Evolutionary conservation across 2,113 vertebrate species (phyloP).

Genomic region (Lamprologus callipterus): DNA sequence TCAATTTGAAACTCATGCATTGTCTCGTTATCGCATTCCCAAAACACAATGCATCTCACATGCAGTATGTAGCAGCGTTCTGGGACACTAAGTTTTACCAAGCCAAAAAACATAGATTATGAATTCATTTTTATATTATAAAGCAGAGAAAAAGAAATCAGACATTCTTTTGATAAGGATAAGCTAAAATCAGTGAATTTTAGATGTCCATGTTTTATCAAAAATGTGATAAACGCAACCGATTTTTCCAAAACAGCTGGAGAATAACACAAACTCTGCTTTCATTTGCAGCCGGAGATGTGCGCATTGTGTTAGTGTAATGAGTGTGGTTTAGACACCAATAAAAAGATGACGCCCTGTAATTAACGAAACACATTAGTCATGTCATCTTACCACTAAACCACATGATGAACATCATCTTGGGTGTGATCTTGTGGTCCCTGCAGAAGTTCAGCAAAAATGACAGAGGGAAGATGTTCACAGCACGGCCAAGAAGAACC

Average conservation of each 20-base stretch:
- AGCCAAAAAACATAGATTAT: background rate
- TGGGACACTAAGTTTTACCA: background rate
- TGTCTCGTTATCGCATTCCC: background rate
- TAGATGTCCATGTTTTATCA: background rate
- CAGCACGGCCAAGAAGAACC: conserved; percentile 87
- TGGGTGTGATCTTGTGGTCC: conserved; percentile 97
- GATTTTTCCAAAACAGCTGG: background rate
- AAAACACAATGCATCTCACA: background rate
- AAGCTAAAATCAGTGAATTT: background rate
- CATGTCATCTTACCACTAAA: conserved; percentile 85
- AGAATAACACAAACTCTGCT: background rate
- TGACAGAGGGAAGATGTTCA: conserved; percentile 96
- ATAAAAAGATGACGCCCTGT: background rate
- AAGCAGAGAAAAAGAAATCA: background rate
- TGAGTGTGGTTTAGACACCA: background rate
- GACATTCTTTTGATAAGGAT: background rate
- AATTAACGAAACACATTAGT: background rate
- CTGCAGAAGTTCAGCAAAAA: conserved; percentile 96
- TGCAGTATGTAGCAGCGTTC: background rate
- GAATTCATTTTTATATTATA: background rate
- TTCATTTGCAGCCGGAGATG: background rate
- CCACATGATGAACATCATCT: conserved; percentile 99
- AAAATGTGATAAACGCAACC: background rate
- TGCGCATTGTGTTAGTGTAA: background rate
- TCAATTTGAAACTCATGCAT: background rate